Percentiles rank a stretch among this genome's conserved stretches.
These are phyloP conservation scores for Anguilla megastoma DNA, from an alignment of 2,797 vertebrate species.

Conservation along the genomic window DNA sequence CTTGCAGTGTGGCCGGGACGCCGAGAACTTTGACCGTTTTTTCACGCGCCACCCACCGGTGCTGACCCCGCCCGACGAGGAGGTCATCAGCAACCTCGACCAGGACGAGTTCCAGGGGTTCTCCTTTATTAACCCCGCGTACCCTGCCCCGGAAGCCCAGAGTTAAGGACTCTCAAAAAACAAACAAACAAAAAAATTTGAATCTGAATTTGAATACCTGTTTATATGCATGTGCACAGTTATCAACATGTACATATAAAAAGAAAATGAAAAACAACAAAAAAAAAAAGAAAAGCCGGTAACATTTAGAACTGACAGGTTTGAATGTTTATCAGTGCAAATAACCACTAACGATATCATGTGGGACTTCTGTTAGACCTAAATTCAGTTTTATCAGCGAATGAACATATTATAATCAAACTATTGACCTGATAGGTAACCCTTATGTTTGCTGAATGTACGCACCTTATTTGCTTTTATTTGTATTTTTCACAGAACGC, in stretches of 20 bases:
- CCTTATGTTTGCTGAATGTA: not conserved
- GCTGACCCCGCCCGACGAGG: constrained; percentile 97
- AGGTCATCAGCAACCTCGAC: constrained; percentile 99
- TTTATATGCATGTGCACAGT: not conserved
- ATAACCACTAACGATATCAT: not conserved
- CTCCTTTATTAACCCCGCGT: constrained; percentile 77
- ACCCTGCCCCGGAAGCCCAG: constrained; percentile 63
- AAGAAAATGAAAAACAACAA: not conserved
- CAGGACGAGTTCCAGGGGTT: constrained; percentile 95
- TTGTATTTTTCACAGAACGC: not conserved
- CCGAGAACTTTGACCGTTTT: constrained; percentile 99
- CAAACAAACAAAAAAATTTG: constrained; percentile 10
- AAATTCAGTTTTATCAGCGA: not conserved
- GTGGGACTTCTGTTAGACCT: not conserved
- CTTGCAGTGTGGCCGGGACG: constrained; percentile 95
- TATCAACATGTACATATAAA: constrained; percentile 14
- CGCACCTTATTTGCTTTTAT: not conserved
- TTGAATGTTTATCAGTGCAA: not conserved
- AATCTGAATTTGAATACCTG: constrained; percentile 20
- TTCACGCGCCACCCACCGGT: constrained; percentile 95
- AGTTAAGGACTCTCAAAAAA: constrained; percentile 59
- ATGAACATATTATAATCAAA: not conserved
- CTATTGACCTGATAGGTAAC: not conserved
- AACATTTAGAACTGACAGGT: not conserved
- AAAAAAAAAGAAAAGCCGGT: not conserved